A percentile compares a stretch with the other conserved stretches of the same genome.
These are phyloP conservation scores for Tipula vernalis DNA, from an alignment of 2,888 invertebrate species.

Conservation along the genomic window DNA sequence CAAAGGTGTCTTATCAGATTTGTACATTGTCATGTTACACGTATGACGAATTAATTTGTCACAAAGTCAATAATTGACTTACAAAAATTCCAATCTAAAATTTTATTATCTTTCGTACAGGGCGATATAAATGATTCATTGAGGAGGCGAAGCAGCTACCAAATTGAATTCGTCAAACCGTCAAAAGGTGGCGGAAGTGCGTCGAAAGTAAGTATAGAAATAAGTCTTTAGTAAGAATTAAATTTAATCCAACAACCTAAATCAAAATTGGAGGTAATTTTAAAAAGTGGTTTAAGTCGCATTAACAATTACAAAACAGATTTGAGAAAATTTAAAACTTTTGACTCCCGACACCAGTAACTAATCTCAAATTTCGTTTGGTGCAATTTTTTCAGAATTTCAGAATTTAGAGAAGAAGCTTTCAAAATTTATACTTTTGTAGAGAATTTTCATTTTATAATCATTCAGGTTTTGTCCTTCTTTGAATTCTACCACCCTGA, in stretches of 20 bases:
- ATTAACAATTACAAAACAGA: too few relatives aligned
- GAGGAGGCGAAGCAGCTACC: constrained; percentile 35
- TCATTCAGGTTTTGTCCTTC: too few relatives aligned
- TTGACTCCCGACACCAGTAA: too few relatives aligned
- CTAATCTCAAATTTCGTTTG: too few relatives aligned
- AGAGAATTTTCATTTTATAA: too few relatives aligned
- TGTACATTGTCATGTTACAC: neutral
- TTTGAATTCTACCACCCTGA: too few relatives aligned
- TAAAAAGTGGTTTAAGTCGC: too few relatives aligned
- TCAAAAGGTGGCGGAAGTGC: constrained; percentile 34
- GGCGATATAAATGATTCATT: constrained; percentile 36
- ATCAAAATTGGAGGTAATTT: too few relatives aligned
- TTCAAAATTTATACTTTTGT: too few relatives aligned
- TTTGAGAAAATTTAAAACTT: too few relatives aligned
- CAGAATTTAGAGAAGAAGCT: too few relatives aligned
- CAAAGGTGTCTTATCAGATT: neutral
- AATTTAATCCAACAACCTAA: constrained; percentile 31
- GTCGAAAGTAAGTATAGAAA: constrained; percentile 24
- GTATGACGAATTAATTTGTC: neutral
- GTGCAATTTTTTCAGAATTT: too few relatives aligned
- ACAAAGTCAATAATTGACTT: neutral
- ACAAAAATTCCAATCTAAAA: neutral
- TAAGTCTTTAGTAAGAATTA: constrained; percentile 14
- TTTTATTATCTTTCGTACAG: constrained; percentile 19
- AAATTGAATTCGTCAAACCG: constrained; percentile 32